These are phyloP conservation scores for Ptychochromis oligacanthus DNA, from an alignment of 2,113 vertebrate species.

Conservation along the genomic window DNA sequence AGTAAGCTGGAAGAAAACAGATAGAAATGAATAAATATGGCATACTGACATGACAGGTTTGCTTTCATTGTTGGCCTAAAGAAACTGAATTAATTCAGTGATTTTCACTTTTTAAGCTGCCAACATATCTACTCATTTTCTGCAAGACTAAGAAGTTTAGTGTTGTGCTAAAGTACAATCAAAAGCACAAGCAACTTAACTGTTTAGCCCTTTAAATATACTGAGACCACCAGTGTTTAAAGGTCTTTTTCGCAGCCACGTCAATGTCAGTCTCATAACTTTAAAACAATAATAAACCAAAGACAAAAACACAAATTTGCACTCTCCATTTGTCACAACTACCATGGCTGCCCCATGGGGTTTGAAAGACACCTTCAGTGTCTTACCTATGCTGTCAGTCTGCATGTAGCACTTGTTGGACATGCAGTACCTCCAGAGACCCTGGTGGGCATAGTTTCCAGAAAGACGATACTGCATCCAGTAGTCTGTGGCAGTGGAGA, in stretches of 20 bases:
- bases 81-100: background rate
- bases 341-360: background rate
- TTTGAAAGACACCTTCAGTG: background rate
- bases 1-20: constrained; percentile 79
- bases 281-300: background rate
- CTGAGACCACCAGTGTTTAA: no score
- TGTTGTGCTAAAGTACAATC: no score
- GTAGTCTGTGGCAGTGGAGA: constrained; percentile 86
- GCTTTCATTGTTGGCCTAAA: background rate
- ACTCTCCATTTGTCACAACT: background rate
- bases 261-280: background rate
- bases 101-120: background rate
- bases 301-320: background rate
- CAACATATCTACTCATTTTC: no score
- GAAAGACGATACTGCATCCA: constrained; percentile 90
- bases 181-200: no score
- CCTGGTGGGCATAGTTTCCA: constrained; percentile 86
- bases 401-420: constrained; percentile 87
- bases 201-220: no score
- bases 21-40: background rate
- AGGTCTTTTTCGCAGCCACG: background rate
- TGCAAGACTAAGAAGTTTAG: no score
- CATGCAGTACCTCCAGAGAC: constrained; percentile 88
- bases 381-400: constrained; percentile 85
- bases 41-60: background rate